Conservation (phyloP, 1,140 invertebrate species). For the Dufourea novaeangliae region DNA sequence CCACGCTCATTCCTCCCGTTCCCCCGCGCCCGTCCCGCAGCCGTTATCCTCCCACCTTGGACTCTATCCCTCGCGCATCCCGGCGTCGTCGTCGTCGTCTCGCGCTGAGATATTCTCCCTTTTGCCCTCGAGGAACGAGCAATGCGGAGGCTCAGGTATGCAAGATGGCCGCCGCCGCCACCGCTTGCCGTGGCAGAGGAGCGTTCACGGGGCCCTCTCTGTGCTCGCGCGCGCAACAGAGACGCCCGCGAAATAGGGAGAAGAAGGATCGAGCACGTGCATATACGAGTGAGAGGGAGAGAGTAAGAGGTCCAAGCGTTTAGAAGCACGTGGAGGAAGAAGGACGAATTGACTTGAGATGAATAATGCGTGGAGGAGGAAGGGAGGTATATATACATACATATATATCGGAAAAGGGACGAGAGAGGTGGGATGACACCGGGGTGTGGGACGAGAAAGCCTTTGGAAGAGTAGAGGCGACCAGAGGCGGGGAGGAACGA, state of each 20-base stretch:
- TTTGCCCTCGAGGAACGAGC: slow-evolving; percentile 82
- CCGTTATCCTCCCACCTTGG: slow-evolving; percentile 67
- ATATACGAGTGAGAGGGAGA: slow-evolving; percentile 51
- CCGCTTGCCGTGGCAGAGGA: slow-evolving; percentile 24
- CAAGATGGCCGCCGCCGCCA: slow-evolving; percentile 78
- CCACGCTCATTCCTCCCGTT: slow-evolving; percentile 34
- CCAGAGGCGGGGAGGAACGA: slow-evolving; percentile 32
- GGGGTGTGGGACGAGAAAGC: slow-evolving; percentile 31
- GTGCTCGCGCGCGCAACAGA: too few relatives aligned
- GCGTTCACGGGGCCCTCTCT: slow-evolving; percentile 42
- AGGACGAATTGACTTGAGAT: slow-evolving; percentile 65
- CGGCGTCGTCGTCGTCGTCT: slow-evolving; percentile 62
- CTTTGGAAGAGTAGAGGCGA: too few relatives aligned
- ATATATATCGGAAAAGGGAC: slow-evolving; percentile 29
- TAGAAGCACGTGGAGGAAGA: slow-evolving; percentile 27
- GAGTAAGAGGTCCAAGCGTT: too few relatives aligned
- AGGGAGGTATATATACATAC: slow-evolving; percentile 51
- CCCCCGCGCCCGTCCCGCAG: slow-evolving; percentile 41
- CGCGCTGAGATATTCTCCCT: slow-evolving; percentile 81
- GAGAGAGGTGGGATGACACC: slow-evolving; percentile 32
- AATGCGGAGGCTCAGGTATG: slow-evolving; percentile 82
- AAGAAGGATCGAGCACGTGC: slow-evolving; percentile 47
- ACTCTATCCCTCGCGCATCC: slow-evolving; percentile 63
- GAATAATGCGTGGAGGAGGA: slow-evolving; percentile 77
- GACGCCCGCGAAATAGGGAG: too few relatives aligned